Evolutionary conservation across 2,888 invertebrate genomes (phyloP).

Genomic region (Cyrtodaria siliqua): DNA sequence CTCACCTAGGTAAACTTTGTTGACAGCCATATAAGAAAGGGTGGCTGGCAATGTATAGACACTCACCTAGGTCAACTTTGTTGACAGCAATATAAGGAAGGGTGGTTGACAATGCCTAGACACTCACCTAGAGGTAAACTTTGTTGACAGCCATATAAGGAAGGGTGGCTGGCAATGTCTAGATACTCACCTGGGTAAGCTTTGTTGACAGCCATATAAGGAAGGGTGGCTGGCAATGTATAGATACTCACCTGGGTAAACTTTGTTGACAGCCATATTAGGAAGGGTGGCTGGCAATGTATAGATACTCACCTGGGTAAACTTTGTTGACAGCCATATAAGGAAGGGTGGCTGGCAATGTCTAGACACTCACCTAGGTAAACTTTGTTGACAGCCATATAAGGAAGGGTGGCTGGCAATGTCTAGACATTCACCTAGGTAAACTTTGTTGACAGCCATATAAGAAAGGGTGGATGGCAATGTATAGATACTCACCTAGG

Average conservation of each 20-base stretch:
- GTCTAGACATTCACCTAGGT: conserved; percentile 71
- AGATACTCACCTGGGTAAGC: conserved; percentile 79
- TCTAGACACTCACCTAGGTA: conserved; percentile 74
- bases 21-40: conserved; percentile 83
- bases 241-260: conserved; percentile 78
- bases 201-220: conserved; percentile 82
- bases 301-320: conserved; percentile 78
- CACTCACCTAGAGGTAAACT: conserved; percentile 75
- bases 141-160: conserved; percentile 82
- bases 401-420: conserved; percentile 80
- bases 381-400: conserved; percentile 82
- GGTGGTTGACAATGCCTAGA: conserved; percentile 79
- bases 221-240: conserved; percentile 81
- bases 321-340: conserved; percentile 82
- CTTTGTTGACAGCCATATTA: conserved; percentile 82
- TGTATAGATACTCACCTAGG: conserved; percentile 78
- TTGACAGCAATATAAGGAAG: conserved; percentile 82
- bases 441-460: conserved; percentile 83
- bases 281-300: conserved; percentile 80
- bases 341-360: conserved; percentile 79
- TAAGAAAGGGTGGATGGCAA: conserved; percentile 79
- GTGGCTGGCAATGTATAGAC: conserved; percentile 77
- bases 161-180: conserved; percentile 80
- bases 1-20: conserved; percentile 76
- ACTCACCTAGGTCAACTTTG: conserved; percentile 75